Evolutionary conservation across 2,113 vertebrate genomes (phyloP).

Genomic region (human): GRCh38 chr3:62104001-62104500

Average conservation of each 20-base stretch:
- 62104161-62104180: background rate
- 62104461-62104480: conserved; percentile 15
- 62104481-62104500: background rate
- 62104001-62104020: background rate
- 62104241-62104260: fast-evolving
- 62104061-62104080: background rate
- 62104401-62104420: background rate
- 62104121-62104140: background rate
- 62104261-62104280: fast-evolving
- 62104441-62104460: background rate
- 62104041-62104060: background rate
- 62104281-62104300: fast-evolving
- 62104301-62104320: background rate
- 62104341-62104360: background rate
- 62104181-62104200: background rate
- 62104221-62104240: background rate
- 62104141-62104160: background rate
- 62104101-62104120: background rate
- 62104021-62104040: background rate
- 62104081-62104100: background rate
- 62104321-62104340: background rate
- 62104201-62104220: background rate
- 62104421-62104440: background rate
- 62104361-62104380: background rate
- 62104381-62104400: background rate